Evolutionary conservation across 2,113 vertebrate genomes (phyloP), one percentile per base, ranked within the genome.

Genomic region (Epinephelus lanceolatus): DNA sequence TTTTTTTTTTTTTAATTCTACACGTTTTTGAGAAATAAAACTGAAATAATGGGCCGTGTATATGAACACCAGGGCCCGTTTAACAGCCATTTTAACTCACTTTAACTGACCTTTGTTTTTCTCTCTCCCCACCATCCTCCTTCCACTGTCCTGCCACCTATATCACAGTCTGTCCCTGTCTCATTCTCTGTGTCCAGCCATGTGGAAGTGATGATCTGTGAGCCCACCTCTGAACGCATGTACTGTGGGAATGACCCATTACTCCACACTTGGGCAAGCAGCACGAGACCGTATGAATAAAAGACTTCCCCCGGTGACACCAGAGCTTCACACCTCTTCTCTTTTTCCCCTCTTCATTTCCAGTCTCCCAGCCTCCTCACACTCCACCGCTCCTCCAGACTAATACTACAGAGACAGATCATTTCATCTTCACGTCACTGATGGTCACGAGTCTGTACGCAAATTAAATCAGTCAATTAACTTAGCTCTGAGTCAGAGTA

Each of bases 141-240:
- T 45, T n/a, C 10, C 19, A 51, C 45, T 37, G 40, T n/a, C 47
- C 66, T 62, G 47, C 21, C 69, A 76, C n/a, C 69, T 69, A 8
- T 15, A 84, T 67, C 68, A 65, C 63, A 75, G 10, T 57, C 86
- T 91, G 86, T 70, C 90, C 88, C 89, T 93, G 91, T 88, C 49
- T 78, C 63, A 61, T 86, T 94, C 88, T 94, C 87, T 79, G 85
- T 92, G 86, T 79, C 91, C 86, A 94, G 81, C 75, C 94, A 89
- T 82, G 95, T 95, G 84, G 88, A 90, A 87, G 86, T 62, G 80
- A 90, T 92, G 89, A 95, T 66, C 89, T 96, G 91, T 95, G 95
- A 95, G 95, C 94, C 94, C 92, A 92, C 90, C 95, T 93, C 95
- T 93, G 94, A 92, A 94, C 93, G 92, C 92, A 94, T 51, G 65